These are phyloP conservation scores for Stegastes partitus DNA, from an alignment of 2,113 vertebrate species.

Conservation along the genomic window DNA sequence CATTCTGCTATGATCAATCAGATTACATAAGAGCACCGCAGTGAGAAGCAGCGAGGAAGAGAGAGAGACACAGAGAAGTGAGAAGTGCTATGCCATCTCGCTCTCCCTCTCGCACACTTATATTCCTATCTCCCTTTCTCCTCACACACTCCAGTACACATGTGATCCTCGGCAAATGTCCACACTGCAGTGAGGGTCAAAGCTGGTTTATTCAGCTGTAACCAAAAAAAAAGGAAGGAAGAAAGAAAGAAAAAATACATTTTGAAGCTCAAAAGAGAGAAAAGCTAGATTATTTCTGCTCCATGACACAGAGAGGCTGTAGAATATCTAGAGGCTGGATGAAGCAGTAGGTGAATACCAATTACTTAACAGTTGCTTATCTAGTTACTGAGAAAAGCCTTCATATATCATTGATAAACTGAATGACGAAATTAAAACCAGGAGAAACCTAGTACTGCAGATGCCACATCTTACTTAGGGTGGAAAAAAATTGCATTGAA, in stretches of 20 bases:
- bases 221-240: not conserved
- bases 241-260: not conserved
- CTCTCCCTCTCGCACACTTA: slow-evolving; percentile 6
- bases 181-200: slow-evolving; percentile 21
- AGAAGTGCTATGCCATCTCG: slow-evolving; percentile 25
- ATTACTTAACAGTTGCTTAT: not conserved
- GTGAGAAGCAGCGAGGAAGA: slow-evolving; percentile 58
- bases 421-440: no score
- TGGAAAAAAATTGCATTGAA: no score
- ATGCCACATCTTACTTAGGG: no score
- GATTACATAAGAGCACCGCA: slow-evolving; percentile 82
- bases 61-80: slow-evolving; percentile 33
- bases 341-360: slow-evolving; percentile 19
- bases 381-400: not conserved
- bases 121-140: not conserved
- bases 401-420: not conserved
- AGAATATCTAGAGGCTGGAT: slow-evolving; percentile 15
- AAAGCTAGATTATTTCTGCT: slow-evolving; percentile 10
- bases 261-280: slow-evolving; percentile 12
- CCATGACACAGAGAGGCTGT: not conserved
- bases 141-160: slow-evolving; percentile 1
- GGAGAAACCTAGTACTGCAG: no score
- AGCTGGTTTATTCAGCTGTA: slow-evolving; percentile 10
- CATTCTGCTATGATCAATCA: slow-evolving; percentile 78
- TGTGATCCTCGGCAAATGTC: not conserved